Percentiles rank a stretch among this genome's conserved stretches.
Conservation (phyloP, 2,113 vertebrate genomes). For the Andinoacara biseriatus region DNA sequence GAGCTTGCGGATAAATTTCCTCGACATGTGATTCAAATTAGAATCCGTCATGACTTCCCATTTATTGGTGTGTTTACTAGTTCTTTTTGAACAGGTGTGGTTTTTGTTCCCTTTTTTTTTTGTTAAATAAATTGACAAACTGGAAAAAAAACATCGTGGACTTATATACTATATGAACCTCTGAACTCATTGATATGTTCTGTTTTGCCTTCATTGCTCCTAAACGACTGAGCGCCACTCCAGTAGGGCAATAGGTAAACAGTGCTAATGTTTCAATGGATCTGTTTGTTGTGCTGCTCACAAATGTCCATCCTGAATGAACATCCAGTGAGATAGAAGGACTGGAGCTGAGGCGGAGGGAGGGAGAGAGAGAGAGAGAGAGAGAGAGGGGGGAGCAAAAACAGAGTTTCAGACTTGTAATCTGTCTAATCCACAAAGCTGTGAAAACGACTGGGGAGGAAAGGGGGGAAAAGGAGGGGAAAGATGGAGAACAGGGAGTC, state of each 20-base stretch:
- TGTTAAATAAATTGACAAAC: not conserved
- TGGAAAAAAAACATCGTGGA: not conserved
- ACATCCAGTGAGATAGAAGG: not conserved
- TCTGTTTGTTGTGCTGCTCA: not conserved
- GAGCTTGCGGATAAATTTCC: not conserved
- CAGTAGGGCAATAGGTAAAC: not conserved
- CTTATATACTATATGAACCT: not conserved
- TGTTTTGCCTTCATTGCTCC: not conserved
- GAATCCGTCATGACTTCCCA: not conserved
- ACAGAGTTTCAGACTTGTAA: constrained; percentile 75
- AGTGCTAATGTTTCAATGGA: not conserved
- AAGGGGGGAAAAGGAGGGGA: constrained; percentile 12
- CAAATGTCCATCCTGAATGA: not conserved
- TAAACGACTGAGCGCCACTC: not conserved
- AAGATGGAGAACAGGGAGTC: constrained; percentile 28
- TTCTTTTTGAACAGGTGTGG: not conserved
- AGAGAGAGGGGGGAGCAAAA: constrained; percentile 45
- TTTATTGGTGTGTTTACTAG: not conserved
- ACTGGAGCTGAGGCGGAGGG: not conserved
- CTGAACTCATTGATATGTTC: not conserved
- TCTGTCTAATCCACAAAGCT: constrained; percentile 79
- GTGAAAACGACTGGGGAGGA: constrained; percentile 70
- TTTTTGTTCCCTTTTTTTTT: not conserved
- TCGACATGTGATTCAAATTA: not conserved
- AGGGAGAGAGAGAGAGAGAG: not conserved